A percentile compares a stretch with the other conserved stretches of the same genome.
These are phyloP conservation scores for Hycleus phaleratus DNA, from an alignment of 1,140 invertebrate genomes.

Conservation along the genomic window DNA sequence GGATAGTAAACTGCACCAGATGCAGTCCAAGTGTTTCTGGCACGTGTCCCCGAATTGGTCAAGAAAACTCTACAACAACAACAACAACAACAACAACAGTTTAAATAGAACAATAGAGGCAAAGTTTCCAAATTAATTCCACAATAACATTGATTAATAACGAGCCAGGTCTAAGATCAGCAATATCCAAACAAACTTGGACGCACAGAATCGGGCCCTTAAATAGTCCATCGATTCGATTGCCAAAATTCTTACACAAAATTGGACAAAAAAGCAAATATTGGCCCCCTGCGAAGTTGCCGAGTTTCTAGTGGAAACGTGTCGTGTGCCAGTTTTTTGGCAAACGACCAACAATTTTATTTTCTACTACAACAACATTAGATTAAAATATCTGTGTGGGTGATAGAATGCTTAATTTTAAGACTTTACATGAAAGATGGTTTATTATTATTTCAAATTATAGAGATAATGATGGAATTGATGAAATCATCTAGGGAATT, in stretches of 20 bases:
- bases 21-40: conserved; percentile 9
- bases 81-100: too few species aligned
- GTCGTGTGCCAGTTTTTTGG: conserved; percentile 21
- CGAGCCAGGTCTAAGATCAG: too few species aligned
- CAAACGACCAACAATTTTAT: conserved; percentile 7
- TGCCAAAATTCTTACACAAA: too few species aligned
- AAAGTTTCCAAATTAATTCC: too few species aligned
- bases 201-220: too few species aligned
- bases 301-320: background rate
- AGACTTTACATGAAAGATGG: conserved; percentile 11
- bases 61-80: background rate
- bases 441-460: conserved; percentile 2
- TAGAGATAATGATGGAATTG: background rate
- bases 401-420: conserved; percentile 12
- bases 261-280: too few species aligned
- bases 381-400: conserved; percentile 24
- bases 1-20: conserved; percentile 8
- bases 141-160: too few species aligned
- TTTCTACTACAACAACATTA: background rate
- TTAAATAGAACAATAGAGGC: too few species aligned
- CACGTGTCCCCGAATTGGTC: conserved; percentile 5
- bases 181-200: too few species aligned
- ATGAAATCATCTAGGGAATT: background rate
- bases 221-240: too few species aligned
- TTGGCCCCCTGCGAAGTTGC: conserved; percentile 11